Base-by-base conservation (phyloP, 2,797 vertebrate species). In the Cottoperca gobio region DNA sequence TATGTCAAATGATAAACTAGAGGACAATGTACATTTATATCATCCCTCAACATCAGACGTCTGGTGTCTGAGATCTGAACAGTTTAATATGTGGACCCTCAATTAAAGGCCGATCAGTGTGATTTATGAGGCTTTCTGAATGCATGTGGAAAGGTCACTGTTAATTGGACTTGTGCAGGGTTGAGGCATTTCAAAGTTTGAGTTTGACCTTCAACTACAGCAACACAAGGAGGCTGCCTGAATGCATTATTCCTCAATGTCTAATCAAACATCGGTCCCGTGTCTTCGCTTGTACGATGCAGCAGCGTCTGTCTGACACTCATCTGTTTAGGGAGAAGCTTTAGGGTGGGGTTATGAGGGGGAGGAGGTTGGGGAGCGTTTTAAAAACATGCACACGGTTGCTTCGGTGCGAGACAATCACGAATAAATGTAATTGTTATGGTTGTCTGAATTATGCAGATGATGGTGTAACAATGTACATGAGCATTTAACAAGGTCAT, bases 401-500 rank as follows among this genome's bases (percentile, higher is more conserved):
- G 42, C 11, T 33, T 46, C 28, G 33, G 2, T 21, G 42, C 7
- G 23, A 70, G 37, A 61, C 9, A 45, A 49, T 52, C 8, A 23
- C 39, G 58, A n/a, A 24, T 8, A 58, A 31, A 24, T 6, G 49
- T 49, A 50, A 58, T 24, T 19, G 31, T 24, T 43, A 52, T 31
- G 33, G 40, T 11, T 8, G 10, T 28, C 50, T 69, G 42, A 52
- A 55, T 72, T 66, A 64, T 75, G 37, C 23, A 70, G 17, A 33
- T 35, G 26, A 53, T 39, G 53, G 40, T 14, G 68, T 19, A 48
- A 58, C 37, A 73, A 55, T 13, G 11, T 16, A 13, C 46, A 76
- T 86, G 48, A 65, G 78, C 61, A 42, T 74, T 53, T 65, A 80
- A 86, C 53, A 70, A 45, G 19, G 19, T 45, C 43, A n/a, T 19